phyloP scores from a whole-genome alignment of 2,113 vertebrate species.

The Phaethornis superciliosus region DNA sequence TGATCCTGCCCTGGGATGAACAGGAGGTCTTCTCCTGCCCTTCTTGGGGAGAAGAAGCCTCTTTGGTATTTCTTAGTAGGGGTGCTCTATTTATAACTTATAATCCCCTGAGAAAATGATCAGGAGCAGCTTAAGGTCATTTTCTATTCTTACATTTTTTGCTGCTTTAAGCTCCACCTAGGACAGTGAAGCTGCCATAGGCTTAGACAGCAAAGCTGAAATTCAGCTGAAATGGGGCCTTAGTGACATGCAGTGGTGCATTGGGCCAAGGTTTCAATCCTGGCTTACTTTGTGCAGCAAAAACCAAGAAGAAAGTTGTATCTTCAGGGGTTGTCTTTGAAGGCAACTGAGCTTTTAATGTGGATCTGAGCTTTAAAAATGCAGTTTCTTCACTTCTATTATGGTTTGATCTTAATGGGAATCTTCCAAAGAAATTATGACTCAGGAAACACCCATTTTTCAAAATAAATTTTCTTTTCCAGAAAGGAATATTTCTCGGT shows the following conservation, averaged over 20 bases:
- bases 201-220: background rate
- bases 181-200: background rate
- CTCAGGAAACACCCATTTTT: background rate
- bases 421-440: background rate
- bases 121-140: background rate
- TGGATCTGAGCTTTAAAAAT: background rate
- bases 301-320: background rate
- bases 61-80: conserved; percentile 28
- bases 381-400: background rate
- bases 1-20: background rate
- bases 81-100: conserved; percentile 6
- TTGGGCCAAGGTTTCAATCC: background rate
- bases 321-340: background rate
- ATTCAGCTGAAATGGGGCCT: background rate
- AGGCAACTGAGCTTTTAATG: background rate
- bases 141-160: conserved; percentile 45
- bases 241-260: background rate
- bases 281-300: background rate
- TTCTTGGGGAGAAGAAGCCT: background rate
- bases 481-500: background rate
- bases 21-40: background rate
- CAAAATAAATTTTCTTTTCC: background rate
- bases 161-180: background rate
- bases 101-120: conserved; percentile 37
- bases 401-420: background rate